Evolutionary conservation across 2,888 invertebrate species (phyloP), one percentile per base, ranked within the genome.

Genomic region (Lamellibrachia satsuma): DNA sequence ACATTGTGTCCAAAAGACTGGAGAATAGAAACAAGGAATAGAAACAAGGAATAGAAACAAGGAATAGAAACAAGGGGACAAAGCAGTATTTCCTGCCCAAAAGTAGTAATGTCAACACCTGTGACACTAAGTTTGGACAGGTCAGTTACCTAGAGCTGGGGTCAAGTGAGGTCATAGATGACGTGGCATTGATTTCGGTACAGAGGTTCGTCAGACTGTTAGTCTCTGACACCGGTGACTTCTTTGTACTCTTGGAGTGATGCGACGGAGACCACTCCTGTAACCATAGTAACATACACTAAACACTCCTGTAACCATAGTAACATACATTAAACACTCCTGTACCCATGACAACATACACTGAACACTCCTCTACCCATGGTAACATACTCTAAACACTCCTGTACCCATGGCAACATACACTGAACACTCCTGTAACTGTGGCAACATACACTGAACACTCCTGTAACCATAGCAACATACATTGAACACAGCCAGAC

Each of bases 201-300:
- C 90, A 75, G 60, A 91, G 91, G 39, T 92, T 92, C 4, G 51
- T 91, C 9, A 27, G 39, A 11, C 91, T 92, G 52, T 55, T 92
- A 27, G 90, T 91, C 55, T 92, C 92, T 91, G 92, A 91, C 92
- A 94, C 94, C 90, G 95, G 93, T 39, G 95, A 93, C 93, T 95
- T 96, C 94, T 95, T 95, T 94, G 96, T 92, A 55, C 95, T 95
- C 93, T 95, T 96, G 92, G 95, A 92, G 93, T 95, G 95, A 94
- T 96, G 95, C 8, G 95, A 95, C 1, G 96, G 96, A 0, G 96
- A 95, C 96, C 96, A 96, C 92, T 96, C 96, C 95, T 96, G 93
- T 6, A 92, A 60, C n/a, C 52, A 92, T 57, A 15, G 57, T 3
- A 11, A 57, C 57, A 57, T 8, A 15, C 39, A 39, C 39, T 39